Percentiles rank a stretch among this genome's conserved stretches.
phyloP scores from a whole-genome alignment of 1,140 invertebrate genomes.

The Heliconius congener region DNA sequence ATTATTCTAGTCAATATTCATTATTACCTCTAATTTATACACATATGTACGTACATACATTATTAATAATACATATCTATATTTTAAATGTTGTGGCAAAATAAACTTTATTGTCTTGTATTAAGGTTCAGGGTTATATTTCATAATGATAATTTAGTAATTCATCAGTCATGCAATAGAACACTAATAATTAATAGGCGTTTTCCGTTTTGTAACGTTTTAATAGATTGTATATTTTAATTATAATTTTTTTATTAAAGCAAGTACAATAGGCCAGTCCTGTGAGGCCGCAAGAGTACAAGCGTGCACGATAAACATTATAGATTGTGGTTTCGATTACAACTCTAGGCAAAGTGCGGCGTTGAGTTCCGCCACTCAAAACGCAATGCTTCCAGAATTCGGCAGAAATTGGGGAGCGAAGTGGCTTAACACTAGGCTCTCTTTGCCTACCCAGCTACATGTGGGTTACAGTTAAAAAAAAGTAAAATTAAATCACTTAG shows the following conservation, averaged over 20 bases:
- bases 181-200: constrained; percentile 42
- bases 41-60: constrained; percentile 2
- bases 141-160: constrained; percentile 19
- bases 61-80: not conserved
- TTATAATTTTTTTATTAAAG: not conserved
- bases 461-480: too few relatives aligned
- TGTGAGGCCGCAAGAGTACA: too few relatives aligned
- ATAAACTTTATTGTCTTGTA: not conserved
- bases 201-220: constrained; percentile 42
- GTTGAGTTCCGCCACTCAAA: not conserved
- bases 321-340: too few relatives aligned
- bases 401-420: too few relatives aligned
- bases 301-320: too few relatives aligned
- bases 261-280: too few relatives aligned
- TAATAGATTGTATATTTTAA: constrained; percentile 26
- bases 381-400: too few relatives aligned
- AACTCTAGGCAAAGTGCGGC: too few relatives aligned
- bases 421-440: too few relatives aligned
- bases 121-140: not conserved
- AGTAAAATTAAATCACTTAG: too few relatives aligned
- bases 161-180: constrained; percentile 41
- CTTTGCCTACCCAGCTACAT: too few relatives aligned
- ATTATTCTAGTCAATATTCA: constrained; percentile 38
- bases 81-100: not conserved
- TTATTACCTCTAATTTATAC: constrained; percentile 14